Conservation (phyloP, 1,140 invertebrate genomes). For the Sycophila sp. region DNA sequence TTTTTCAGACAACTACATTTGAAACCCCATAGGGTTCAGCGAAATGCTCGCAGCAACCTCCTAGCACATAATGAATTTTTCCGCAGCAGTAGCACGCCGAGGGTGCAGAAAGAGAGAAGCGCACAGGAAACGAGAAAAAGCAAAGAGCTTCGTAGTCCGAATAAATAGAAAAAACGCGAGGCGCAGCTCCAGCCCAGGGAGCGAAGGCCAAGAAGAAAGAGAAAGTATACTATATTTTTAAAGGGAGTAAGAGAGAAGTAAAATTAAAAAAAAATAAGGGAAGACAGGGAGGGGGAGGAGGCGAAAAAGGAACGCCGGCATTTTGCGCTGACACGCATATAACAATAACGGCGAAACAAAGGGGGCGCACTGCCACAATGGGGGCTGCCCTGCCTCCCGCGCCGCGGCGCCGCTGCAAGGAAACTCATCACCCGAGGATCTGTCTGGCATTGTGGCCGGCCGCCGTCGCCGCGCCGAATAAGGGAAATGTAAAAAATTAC, state of each 20-base stretch:
- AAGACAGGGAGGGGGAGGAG: background rate
- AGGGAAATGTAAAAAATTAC: slow-evolving; percentile 32
- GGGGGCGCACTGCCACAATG: slow-evolving; percentile 2
- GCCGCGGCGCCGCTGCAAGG: background rate
- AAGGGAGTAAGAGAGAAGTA: too few species aligned
- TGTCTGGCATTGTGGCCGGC: slow-evolving; percentile 19
- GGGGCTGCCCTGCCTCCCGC: background rate
- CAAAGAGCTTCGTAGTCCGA: background rate
- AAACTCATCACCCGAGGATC: slow-evolving; percentile 26
- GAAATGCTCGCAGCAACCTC: too few species aligned
- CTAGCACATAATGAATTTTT: slow-evolving; percentile 6
- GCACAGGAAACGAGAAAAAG: background rate
- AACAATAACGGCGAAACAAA: slow-evolving; percentile 32
- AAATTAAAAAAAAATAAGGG: too few species aligned
- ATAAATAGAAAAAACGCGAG: background rate
- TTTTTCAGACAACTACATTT: too few species aligned
- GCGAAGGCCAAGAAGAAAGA: background rate
- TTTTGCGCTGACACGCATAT: slow-evolving; percentile 30
- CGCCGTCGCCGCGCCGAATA: background rate
- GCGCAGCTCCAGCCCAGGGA: too few species aligned
- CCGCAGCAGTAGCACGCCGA: background rate
- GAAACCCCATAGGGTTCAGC: too few species aligned
- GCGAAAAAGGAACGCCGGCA: slow-evolving; percentile 16
- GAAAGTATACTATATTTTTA: too few species aligned
- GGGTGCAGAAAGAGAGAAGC: too few species aligned